Conservation (phyloP, 2,888 invertebrate genomes). For the Periphyllus acericola region DNA sequence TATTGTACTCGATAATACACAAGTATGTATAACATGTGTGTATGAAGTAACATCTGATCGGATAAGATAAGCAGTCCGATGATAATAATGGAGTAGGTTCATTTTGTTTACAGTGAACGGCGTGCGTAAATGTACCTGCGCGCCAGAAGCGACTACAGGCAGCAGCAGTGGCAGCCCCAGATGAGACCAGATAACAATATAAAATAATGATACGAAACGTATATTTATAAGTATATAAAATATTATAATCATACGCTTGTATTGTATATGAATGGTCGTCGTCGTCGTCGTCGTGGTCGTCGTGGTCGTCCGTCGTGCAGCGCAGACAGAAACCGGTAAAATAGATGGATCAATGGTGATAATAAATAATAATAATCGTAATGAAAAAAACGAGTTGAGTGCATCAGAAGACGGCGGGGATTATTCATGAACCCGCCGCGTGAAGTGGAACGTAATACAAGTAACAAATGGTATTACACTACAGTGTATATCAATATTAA, state of each 20-base stretch:
- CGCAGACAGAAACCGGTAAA: constrained; percentile 51
- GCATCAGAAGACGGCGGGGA: constrained; percentile 22
- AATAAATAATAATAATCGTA: constrained; percentile 30
- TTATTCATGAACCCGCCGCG: constrained; percentile 31
- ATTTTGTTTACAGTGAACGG: constrained; percentile 15
- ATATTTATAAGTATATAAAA: constrained; percentile 10
- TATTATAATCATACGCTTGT: constrained; percentile 5
- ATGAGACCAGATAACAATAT: constrained; percentile 40
- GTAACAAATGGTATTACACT: constrained; percentile 34
- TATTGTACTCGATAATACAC: background rate
- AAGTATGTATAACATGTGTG: background rate
- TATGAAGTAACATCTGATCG: constrained; percentile 23
- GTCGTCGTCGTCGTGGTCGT: background rate
- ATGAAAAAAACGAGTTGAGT: constrained; percentile 28
- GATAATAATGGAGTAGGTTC: constrained; percentile 33
- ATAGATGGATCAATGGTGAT: constrained; percentile 56
- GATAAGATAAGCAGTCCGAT: constrained; percentile 19
- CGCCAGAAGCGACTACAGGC: constrained; percentile 32
- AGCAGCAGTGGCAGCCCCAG: constrained; percentile 14
- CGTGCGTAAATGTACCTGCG: background rate
- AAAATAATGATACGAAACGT: constrained; percentile 21
- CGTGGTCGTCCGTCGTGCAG: constrained; percentile 8
- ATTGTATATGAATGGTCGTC: constrained; percentile 25
- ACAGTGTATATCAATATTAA: background rate
- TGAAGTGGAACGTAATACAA: constrained; percentile 43